Evolutionary conservation across 2,113 vertebrate species (phyloP), one percentile per base, ranked within the genome.

Genomic region (Rousettus leschenaultii): DNA sequence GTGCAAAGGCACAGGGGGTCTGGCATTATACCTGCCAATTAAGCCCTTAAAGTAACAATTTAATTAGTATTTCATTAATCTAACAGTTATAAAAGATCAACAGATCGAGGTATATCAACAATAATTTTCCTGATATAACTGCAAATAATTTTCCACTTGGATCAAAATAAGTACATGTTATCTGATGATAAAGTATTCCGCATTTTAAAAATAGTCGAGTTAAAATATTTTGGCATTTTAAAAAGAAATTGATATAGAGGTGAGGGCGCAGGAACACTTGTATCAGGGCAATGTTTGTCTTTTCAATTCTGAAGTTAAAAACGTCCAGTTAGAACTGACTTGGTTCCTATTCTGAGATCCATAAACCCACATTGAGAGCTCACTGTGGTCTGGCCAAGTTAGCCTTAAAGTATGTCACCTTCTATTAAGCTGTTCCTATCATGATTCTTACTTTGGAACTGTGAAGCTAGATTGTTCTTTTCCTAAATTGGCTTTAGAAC

Each of bases 171-270:
- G 93, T 86, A 92, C 70, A 95, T 92, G 94, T 96, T 89, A 91
- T 91, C 85, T 94, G 92, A 94, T 94, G 63, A 95, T 88, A 75
- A 96, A 97, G 43, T 96, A 85, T 61, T 95, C 38, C 75, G 82
- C 55, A 86, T 95, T 95, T 95, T 90, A 57, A 86, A 97, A 97
- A 95, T 91, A 95, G 96, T 51, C 75, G 92, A 97, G 61, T 89
- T 89, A 93, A 96, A 97, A 83, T 96, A 96, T 66, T 88, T 96
- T 96, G 94, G 66, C 95, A 95, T 95, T 82, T 95, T 96, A 86
- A 90, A 86, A 77, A 86, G 71, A 35, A 96, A 95, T 53, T 90
- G 61, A 97, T 96, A 86, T 15, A 74, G 59, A 83, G 73, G 73
- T 7, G 19, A 43, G n/a, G 35, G 16, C 21, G 57, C 24, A 1